Evolutionary conservation across 2,113 vertebrate species (phyloP).

Genomic region (Nibea coibor): DNA sequence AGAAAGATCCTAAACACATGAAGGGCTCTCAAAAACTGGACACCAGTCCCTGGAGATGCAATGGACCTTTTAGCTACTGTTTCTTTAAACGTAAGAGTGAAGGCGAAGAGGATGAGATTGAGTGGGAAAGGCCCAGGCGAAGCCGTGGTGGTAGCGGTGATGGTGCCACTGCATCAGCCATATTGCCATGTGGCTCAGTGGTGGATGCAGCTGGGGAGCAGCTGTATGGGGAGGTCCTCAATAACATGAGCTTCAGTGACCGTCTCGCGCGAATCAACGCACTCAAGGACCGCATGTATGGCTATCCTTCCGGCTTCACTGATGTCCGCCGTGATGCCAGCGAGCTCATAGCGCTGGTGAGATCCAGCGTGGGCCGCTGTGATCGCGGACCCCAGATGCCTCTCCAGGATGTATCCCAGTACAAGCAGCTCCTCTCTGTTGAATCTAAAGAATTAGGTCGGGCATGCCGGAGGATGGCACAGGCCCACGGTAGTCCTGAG

Average conservation of each 20-base stretch:
- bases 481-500: slow-evolving; percentile 91
- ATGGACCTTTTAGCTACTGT: slow-evolving; percentile 94
- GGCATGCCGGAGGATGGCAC: slow-evolving; percentile 95
- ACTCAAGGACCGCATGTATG: slow-evolving; percentile 91
- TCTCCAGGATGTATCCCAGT: slow-evolving; percentile 90
- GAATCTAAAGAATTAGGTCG: slow-evolving; percentile 96
- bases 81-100: slow-evolving; percentile 88
- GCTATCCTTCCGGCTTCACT: slow-evolving; percentile 91
- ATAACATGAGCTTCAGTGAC: slow-evolving; percentile 90
- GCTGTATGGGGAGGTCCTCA: slow-evolving; percentile 84
- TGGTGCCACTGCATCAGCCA: slow-evolving; percentile 10
- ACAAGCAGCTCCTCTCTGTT: slow-evolving; percentile 93
- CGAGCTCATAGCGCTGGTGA: slow-evolving; percentile 94
- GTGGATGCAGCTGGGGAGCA: slow-evolving; percentile 73
- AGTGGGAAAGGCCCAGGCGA: slow-evolving; percentile 79
- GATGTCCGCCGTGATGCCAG: slow-evolving; percentile 93
- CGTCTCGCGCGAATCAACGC: slow-evolving; percentile 87
- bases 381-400: slow-evolving; percentile 83
- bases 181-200: slow-evolving; percentile 65
- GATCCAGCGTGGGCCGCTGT: slow-evolving; percentile 87
- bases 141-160: slow-evolving; percentile 44
- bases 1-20: slow-evolving; percentile 89
- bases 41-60: slow-evolving; percentile 91
- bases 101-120: slow-evolving; percentile 88
- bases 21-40: slow-evolving; percentile 89